Evolutionary conservation across 2,113 vertebrate species (phyloP).

Genomic region (Phocoena phocoena): DNA sequence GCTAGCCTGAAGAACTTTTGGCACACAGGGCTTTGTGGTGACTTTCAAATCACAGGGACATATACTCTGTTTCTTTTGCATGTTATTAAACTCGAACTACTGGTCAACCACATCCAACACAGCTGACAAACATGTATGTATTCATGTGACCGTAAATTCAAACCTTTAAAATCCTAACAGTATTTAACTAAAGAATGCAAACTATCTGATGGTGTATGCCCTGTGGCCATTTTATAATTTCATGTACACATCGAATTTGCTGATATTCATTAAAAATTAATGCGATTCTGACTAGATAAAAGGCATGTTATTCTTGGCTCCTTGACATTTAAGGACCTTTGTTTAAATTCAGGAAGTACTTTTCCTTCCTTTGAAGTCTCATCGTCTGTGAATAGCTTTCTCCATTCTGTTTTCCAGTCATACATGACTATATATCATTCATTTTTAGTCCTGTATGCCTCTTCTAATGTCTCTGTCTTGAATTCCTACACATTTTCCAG

Average conservation of each 20-base stretch:
- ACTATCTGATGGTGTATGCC: neutral
- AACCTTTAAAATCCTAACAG: neutral
- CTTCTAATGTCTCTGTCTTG: neutral
- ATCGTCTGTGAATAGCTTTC: neutral
- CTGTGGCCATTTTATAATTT: neutral
- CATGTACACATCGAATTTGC: conserved; percentile 20
- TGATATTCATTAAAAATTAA: conserved; percentile 50
- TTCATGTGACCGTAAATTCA: neutral
- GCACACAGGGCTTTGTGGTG: neutral
- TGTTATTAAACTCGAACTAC: neutral
- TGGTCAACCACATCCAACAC: neutral
- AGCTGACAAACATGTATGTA: neutral
- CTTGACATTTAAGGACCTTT: conserved; percentile 49
- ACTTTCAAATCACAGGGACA: neutral
- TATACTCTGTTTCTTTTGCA: neutral
- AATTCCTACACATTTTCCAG: neutral
- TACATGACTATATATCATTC: neutral
- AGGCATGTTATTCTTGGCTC: conserved; percentile 11
- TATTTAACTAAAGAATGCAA: neutral
- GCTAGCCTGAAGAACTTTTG: neutral
- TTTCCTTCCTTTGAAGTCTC: conserved; percentile 16
- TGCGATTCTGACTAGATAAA: neutral
- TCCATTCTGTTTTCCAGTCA: neutral
- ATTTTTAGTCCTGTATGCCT: neutral
- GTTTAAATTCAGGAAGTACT: conserved; percentile 47